Conservation (phyloP, 1,140 invertebrate species). For the Euwallacea fornicatus region DNA sequence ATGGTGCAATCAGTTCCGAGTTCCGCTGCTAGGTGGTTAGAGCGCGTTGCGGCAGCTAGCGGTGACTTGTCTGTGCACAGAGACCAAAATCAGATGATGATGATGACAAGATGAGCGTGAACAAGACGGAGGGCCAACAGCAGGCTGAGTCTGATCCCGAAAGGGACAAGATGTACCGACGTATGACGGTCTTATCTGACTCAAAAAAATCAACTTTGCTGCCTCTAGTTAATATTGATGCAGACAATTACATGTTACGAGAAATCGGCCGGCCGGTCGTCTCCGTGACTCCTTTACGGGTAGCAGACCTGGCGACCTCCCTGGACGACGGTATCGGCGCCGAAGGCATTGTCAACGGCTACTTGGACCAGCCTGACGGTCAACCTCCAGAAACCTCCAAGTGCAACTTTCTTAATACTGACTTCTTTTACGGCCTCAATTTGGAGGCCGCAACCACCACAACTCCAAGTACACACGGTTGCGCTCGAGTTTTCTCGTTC, state of each 20-base stretch:
- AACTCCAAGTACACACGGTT: conserved; percentile 44
- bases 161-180: conserved; percentile 42
- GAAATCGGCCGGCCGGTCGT: conserved; percentile 48
- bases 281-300: conserved; percentile 34
- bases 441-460: conserved; percentile 19
- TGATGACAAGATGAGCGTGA: conserved; percentile 47
- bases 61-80: conserved; percentile 30
- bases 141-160: conserved; percentile 30
- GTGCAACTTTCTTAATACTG: not conserved
- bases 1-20: conserved; percentile 37
- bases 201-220: conserved; percentile 38
- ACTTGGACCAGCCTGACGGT: conserved; percentile 17
- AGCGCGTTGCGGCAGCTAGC: conserved; percentile 26
- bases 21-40: conserved; percentile 37
- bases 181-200: conserved; percentile 38
- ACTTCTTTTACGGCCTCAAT: conserved; percentile 33
- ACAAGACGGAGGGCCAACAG: conserved; percentile 39
- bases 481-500: conserved; percentile 59
- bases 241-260: conserved; percentile 66
- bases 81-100: conserved; percentile 30
- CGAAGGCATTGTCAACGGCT: conserved; percentile 22
- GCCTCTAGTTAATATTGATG: conserved; percentile 56
- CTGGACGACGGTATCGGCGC: conserved; percentile 38
- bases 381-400: conserved; percentile 1
- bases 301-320: conserved; percentile 50